Evolutionary conservation across 2,888 invertebrate genomes (phyloP).

Genomic region (Luperina testacea): DNA sequence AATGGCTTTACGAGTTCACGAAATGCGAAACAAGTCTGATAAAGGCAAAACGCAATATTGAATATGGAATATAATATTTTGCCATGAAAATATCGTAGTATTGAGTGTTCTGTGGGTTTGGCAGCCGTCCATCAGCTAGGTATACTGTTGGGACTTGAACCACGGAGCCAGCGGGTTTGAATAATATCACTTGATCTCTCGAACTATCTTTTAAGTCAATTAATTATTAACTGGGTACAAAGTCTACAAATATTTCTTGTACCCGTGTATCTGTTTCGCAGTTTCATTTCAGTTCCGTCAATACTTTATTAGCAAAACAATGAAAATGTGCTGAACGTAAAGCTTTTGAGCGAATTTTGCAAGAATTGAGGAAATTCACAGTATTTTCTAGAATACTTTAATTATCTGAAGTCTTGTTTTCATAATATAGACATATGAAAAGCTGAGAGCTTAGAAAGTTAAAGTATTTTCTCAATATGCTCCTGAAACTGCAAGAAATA

Average conservation of each 20-base stretch:
- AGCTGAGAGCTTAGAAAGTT: background rate
- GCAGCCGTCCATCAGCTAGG: conserved; percentile 79
- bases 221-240: conserved; percentile 42
- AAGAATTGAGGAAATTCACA: background rate
- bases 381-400: background rate
- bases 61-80: conserved; percentile 64
- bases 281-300: conserved; percentile 39
- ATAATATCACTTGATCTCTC: conserved; percentile 40
- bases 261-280: background rate
- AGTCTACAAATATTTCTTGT: conserved; percentile 31
- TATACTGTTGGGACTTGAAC: conserved; percentile 65
- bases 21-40: conserved; percentile 41
- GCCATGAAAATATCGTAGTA: conserved; percentile 75
- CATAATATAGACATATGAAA: conserved; percentile 8
- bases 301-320: conserved; percentile 34
- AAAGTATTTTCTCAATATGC: background rate
- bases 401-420: background rate
- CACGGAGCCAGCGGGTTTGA: conserved; percentile 28
- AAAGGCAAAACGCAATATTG: conserved; percentile 49
- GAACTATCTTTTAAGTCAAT: conserved; percentile 37
- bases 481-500: background rate
- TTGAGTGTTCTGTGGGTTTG: conserved; percentile 73
- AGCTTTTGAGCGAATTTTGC: conserved; percentile 34
- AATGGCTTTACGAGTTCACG: conserved; percentile 26
- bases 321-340: conserved; percentile 18